These are phyloP conservation scores for Automeris io DNA, from an alignment of 2,888 invertebrate species.

Conservation along the genomic window DNA sequence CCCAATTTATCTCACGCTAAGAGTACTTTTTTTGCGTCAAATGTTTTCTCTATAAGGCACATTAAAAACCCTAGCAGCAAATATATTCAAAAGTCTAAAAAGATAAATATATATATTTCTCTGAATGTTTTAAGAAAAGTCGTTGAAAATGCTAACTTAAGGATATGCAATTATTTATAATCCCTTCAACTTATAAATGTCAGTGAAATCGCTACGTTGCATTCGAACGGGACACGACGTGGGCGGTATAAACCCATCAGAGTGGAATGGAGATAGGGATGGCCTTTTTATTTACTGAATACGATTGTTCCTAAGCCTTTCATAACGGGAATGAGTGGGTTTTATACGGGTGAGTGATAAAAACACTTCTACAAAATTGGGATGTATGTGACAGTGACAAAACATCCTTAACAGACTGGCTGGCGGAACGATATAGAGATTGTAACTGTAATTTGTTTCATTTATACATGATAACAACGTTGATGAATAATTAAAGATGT, in stretches of 20 bases:
- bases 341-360: constrained; percentile 50
- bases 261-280: constrained; percentile 43
- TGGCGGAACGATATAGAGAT: too few relatives aligned
- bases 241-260: constrained; percentile 25
- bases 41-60: too few relatives aligned
- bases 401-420: too few relatives aligned
- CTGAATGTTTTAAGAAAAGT: too few relatives aligned
- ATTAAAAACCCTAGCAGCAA: too few relatives aligned
- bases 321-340: constrained; percentile 32
- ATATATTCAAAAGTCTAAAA: too few relatives aligned
- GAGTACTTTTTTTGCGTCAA: too few relatives aligned
- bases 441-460: neutral
- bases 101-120: too few relatives aligned
- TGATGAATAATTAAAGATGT: neutral
- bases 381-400: neutral
- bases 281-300: constrained; percentile 43
- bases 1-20: too few relatives aligned
- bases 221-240: constrained; percentile 21
- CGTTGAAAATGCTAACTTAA: too few relatives aligned
- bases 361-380: constrained; percentile 27
- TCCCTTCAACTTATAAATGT: too few relatives aligned
- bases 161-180: too few relatives aligned
- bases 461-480: neutral
- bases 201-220: constrained; percentile 25
- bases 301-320: constrained; percentile 46